Percentiles rank a stretch among this genome's conserved stretches.
These are phyloP conservation scores for Helleia helle DNA, from an alignment of 2,888 invertebrate species.

Conservation along the genomic window DNA sequence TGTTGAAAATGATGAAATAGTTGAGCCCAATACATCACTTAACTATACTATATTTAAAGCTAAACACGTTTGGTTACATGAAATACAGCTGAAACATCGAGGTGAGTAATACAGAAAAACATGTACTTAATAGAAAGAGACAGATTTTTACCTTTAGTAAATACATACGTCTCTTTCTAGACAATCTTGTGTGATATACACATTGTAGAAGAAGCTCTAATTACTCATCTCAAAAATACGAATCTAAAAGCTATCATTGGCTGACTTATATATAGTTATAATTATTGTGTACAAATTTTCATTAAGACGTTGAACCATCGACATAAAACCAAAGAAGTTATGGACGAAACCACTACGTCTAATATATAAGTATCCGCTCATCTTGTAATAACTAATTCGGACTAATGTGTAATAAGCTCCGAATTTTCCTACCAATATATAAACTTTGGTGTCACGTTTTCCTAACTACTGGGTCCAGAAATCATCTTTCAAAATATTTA, in stretches of 20 bases:
- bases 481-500: slow-evolving; percentile 39
- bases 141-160: no score
- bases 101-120: not conserved
- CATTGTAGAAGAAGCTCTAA: not conserved
- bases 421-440: slow-evolving; percentile 38
- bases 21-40: slow-evolving; percentile 8
- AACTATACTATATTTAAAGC: not conserved
- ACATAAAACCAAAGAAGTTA: not conserved
- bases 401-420: slow-evolving; percentile 51
- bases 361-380: not conserved
- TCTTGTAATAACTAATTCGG: slow-evolving; percentile 4
- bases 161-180: no score
- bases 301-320: no score
- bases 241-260: not conserved
- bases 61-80: slow-evolving; percentile 7
- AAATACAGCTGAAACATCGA: not conserved
- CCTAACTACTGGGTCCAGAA: slow-evolving; percentile 63
- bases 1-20: not conserved
- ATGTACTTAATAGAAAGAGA: no score
- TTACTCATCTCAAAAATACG: not conserved
- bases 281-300: no score
- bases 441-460: slow-evolving; percentile 61
- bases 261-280: not conserved
- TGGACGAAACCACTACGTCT: slow-evolving; percentile 1
- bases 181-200: no score